Base-by-base conservation (phyloP, 1,140 invertebrate species). In the Macrobrachium rosenbergii region DNA sequence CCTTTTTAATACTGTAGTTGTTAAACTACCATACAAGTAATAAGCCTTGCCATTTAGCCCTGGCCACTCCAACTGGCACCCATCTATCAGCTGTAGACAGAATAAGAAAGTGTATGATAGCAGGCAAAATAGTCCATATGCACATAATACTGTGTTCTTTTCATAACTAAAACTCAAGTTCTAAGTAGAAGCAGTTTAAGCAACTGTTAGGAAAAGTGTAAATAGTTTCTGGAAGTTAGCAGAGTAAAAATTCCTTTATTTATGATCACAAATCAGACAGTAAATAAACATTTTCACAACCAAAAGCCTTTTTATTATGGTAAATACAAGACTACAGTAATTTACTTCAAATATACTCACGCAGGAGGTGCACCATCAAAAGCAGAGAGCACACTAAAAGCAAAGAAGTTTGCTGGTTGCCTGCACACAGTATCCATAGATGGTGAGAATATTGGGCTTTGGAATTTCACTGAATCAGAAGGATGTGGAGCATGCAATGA, bases 371-470 rank as follows among this genome's bases (percentile, higher is more conserved):
- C 76, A 62, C 90, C 85, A 11, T 67, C 59, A 12, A 37, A n/a
- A 17, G 87, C 81, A 16, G 62, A 75, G n/a, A 82, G 75, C 17
- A 14, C 60, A 16, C 67, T 89, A 17, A 88, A 62, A 64, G 79
- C 80, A 79, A 69, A 79, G 2, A 73, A 78, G 12, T 92, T 94
- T 90, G 90, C 90, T 28, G 97, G 96, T 0, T 98, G 97, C 83
- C 93, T 98, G 10, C 94, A 97, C 91, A 94, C 96, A 88, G 92
- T 98, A 0, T 93, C 93, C 86, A 92, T 97, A 1, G 96, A 98
- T 92, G 95, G 95, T 8, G 93, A 94, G 58, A 94, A 94, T 0
- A 92, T 99, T 72, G 97, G 98, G 0, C 92, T 99, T 0, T 99
- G 97, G 96, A 97, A 98, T 92, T 99, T 98, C 91, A 92, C 93